These are phyloP conservation scores for Apostichopus japonicus DNA, from an alignment of 35 echinoderm and acorn worm species.

Conservation along the genomic window DNA sequence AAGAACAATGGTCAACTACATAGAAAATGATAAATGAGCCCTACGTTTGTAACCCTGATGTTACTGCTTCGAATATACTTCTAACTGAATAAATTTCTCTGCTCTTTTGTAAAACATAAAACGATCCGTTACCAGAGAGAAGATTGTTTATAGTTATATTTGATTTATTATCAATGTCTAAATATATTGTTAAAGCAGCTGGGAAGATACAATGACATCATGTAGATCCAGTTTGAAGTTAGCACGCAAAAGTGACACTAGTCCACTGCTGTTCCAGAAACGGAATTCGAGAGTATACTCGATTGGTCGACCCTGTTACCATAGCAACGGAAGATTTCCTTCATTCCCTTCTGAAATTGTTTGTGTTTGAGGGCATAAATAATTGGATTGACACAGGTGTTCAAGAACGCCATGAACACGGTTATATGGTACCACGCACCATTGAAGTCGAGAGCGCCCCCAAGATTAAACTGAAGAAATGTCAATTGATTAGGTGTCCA, in stretches of 20 bases:
- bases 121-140: no score
- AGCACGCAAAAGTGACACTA: neutral
- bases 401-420: constrained; percentile 76
- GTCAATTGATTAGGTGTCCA: constrained; percentile 93
- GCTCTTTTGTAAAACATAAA: no score
- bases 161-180: no score
- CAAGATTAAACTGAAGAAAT: constrained; percentile 85
- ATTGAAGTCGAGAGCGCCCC: constrained; percentile 75
- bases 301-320: neutral
- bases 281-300: neutral
- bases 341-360: constrained; percentile 85
- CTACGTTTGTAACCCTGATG: no score
- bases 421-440: constrained; percentile 85
- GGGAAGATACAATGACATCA: no score
- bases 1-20: no score
- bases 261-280: constrained; percentile 56
- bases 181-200: no score
- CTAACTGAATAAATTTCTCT: no score
- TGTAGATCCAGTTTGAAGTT: no score
- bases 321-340: constrained; percentile 24
- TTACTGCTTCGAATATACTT: no score
- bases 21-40: no score
- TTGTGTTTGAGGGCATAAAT: constrained; percentile 86
- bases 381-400: constrained; percentile 84
- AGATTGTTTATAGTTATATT: no score